Percentiles rank a stretch among this genome's conserved stretches.
phyloP scores from a whole-genome alignment of 2,113 vertebrate genomes.

The Zapus hudsonius region DNA sequence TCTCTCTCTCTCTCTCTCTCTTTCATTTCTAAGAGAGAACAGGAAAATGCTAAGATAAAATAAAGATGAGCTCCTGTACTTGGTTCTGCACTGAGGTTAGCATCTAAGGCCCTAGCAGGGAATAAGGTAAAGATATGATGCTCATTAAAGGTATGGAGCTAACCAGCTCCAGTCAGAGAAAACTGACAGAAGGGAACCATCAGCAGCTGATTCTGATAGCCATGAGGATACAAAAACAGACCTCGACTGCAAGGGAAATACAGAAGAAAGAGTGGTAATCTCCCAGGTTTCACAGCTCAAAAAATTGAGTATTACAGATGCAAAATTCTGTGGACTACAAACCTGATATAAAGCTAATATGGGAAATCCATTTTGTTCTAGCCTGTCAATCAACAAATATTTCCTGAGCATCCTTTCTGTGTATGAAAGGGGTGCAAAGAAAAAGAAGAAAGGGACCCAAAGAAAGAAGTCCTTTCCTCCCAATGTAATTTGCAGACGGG shows the following conservation, averaged over 20 bases:
- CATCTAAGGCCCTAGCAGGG: not conserved
- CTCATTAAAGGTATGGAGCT: not conserved
- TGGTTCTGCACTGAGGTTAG: not conserved
- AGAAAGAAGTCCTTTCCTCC: not conserved
- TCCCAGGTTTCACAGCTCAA: constrained; percentile 6
- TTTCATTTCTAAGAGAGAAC: no score
- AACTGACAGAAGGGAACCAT: not conserved
- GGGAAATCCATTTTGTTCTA: constrained; percentile 16
- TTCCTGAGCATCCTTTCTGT: not conserved
- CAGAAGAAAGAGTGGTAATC: not conserved
- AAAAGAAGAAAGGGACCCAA: not conserved
- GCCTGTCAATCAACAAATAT: not conserved
- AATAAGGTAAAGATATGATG: not conserved
- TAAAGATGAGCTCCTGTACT: constrained; percentile 13
- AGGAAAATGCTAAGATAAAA: not conserved
- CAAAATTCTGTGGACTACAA: constrained; percentile 24
- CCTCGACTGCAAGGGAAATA: not conserved
- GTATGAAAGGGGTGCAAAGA: not conserved
- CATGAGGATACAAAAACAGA: constrained; percentile 17
- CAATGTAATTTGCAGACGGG: not conserved
- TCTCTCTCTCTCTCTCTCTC: no score
- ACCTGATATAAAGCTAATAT: not conserved
- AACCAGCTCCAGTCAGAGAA: not conserved
- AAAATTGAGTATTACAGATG: constrained; percentile 26
- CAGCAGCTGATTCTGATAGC: constrained; percentile 14